A percentile compares a stretch with the other conserved stretches of the same genome.
Conservation (phyloP, 2,797 vertebrate genomes). For the Sphenopsis melanotis region DNA sequence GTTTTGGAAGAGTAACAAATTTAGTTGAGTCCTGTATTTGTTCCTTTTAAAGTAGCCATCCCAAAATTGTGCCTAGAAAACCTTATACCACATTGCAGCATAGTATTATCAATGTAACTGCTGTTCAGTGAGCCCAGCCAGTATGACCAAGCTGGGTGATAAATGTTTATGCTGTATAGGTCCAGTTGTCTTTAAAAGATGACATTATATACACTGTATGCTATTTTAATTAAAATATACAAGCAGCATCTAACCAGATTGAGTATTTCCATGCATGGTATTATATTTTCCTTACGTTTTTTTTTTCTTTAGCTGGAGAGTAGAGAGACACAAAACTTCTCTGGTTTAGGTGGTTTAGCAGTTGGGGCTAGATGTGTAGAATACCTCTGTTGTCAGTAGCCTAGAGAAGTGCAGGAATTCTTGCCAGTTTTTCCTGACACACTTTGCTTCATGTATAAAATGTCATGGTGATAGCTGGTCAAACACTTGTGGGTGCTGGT, state of each 20-base stretch:
- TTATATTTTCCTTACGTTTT: background rate
- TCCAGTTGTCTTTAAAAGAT: background rate
- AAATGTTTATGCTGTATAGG: background rate
- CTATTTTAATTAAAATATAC: background rate
- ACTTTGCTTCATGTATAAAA: background rate
- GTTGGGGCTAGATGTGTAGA: background rate
- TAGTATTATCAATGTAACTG: background rate
- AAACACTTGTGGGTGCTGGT: background rate
- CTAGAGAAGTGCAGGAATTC: background rate
- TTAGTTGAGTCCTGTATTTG: background rate
- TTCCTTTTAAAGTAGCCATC: background rate
- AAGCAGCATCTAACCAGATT: background rate
- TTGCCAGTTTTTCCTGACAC: background rate
- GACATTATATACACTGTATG: background rate
- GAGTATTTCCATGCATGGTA: background rate
- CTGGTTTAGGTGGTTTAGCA: background rate
- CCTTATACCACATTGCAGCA: background rate
- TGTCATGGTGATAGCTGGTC: background rate
- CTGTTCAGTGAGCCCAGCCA: background rate
- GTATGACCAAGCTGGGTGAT: background rate
- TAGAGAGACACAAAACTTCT: background rate
- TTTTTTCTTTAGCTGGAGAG: slow-evolving; percentile 10
- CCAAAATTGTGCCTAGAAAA: background rate
- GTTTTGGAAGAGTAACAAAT: background rate
- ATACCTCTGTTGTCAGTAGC: background rate